phyloP scores from a whole-genome alignment of 2,113 vertebrate species.

The Heterotilapia buettikoferi region DNA sequence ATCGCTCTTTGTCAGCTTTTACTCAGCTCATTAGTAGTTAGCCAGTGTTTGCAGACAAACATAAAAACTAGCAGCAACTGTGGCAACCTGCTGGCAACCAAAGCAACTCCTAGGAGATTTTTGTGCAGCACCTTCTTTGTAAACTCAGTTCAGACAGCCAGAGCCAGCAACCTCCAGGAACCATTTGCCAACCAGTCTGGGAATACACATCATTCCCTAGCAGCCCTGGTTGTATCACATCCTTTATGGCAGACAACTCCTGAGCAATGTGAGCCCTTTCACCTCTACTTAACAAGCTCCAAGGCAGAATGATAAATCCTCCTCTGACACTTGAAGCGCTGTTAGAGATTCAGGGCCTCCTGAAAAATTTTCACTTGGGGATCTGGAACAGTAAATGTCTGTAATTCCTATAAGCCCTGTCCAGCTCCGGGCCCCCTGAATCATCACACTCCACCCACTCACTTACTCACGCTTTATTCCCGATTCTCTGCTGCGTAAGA shows the following conservation, averaged over 20 bases:
- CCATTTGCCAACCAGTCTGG: not conserved
- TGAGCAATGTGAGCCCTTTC: not conserved
- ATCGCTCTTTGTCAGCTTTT: not conserved
- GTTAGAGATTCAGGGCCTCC: not conserved
- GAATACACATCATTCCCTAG: not conserved
- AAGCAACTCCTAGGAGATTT: not conserved
- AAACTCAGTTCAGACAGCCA: not conserved
- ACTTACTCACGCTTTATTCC: not conserved
- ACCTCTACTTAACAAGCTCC: not conserved
- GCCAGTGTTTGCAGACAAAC: not conserved
- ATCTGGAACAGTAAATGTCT: conserved; percentile 44
- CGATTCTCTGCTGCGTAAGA: not conserved
- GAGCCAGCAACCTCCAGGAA: not conserved
- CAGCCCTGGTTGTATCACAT: not conserved
- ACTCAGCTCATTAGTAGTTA: not conserved
- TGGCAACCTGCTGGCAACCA: not conserved
- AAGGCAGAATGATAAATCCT: not conserved
- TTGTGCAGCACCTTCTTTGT: not conserved
- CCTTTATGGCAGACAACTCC: not conserved
- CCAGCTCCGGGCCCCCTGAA: conserved; percentile 1
- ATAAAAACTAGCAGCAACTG: not conserved
- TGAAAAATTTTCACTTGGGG: not conserved
- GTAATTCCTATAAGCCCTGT: conserved; percentile 24
- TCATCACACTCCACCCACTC: not conserved
- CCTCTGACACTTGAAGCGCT: not conserved